phyloP scores from a whole-genome alignment of 2,113 vertebrate species.

The Peromyscus californicus region DNA sequence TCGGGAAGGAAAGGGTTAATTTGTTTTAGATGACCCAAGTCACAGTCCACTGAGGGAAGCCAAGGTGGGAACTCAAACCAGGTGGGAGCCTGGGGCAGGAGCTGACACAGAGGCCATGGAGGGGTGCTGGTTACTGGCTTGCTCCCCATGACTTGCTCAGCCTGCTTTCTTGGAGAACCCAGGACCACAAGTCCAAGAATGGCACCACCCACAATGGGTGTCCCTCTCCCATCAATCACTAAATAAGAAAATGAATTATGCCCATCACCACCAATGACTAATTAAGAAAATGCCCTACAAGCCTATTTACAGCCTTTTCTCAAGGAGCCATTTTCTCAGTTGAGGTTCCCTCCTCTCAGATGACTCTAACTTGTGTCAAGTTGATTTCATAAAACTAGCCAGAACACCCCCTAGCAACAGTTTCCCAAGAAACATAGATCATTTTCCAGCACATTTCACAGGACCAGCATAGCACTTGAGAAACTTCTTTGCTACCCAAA shows the following conservation, averaged over 20 bases:
- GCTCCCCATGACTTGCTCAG: not conserved
- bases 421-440: not conserved
- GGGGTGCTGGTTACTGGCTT: not conserved
- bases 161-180: not conserved
- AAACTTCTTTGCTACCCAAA: not conserved
- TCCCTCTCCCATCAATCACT: not conserved
- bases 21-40: not conserved
- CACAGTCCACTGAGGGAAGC: not conserved
- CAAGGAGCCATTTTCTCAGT: not conserved
- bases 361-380: not conserved
- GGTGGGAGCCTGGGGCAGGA: not conserved
- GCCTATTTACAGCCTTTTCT: not conserved
- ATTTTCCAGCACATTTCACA: not conserved
- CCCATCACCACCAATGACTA: not conserved
- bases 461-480: not conserved
- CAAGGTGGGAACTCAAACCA: not conserved
- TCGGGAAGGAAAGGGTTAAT: not conserved
- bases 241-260: not conserved
- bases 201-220: not conserved
- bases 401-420: not conserved
- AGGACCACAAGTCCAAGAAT: not conserved
- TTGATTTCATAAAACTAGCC: not conserved
- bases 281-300: not conserved
- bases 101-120: not conserved
- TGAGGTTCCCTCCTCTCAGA: not conserved